Evolutionary conservation across 2,797 vertebrate species (phyloP).

Genomic region (Parauchenoglanis ngamensis): DNA sequence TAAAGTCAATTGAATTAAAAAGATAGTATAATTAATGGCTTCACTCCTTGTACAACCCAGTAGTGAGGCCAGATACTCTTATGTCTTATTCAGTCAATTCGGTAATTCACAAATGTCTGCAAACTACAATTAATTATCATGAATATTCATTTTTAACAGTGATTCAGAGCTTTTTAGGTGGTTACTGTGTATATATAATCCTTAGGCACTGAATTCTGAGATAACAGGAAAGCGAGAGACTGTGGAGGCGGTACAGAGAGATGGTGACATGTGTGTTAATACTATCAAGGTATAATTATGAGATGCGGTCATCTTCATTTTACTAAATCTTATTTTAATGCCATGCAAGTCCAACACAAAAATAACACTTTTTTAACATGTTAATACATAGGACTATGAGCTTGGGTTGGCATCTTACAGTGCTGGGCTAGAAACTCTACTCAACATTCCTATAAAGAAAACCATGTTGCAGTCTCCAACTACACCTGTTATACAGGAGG

Average conservation of each 20-base stretch:
- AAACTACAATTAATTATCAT: neutral
- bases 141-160: neutral
- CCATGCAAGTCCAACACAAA: neutral
- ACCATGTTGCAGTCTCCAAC: constrained; percentile 89
- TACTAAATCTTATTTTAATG: neutral
- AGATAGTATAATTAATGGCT: neutral
- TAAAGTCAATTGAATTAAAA: neutral
- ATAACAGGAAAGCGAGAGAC: constrained; percentile 85
- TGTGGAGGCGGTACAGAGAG: constrained; percentile 86
- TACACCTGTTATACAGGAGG: constrained; percentile 86
- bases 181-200: constrained; percentile 19
- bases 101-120: neutral
- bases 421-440: constrained; percentile 89
- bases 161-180: neutral
- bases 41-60: neutral
- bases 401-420: constrained; percentile 87
- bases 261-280: constrained; percentile 83
- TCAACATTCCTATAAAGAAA: constrained; percentile 92
- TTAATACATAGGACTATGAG: constrained; percentile 85
- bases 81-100: neutral
- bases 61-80: neutral
- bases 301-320: neutral
- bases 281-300: constrained; percentile 83
- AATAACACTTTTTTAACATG: neutral
- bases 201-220: constrained; percentile 78